Evolutionary conservation across 2,113 vertebrate genomes (phyloP).

Genomic region (Symphodus melops): DNA sequence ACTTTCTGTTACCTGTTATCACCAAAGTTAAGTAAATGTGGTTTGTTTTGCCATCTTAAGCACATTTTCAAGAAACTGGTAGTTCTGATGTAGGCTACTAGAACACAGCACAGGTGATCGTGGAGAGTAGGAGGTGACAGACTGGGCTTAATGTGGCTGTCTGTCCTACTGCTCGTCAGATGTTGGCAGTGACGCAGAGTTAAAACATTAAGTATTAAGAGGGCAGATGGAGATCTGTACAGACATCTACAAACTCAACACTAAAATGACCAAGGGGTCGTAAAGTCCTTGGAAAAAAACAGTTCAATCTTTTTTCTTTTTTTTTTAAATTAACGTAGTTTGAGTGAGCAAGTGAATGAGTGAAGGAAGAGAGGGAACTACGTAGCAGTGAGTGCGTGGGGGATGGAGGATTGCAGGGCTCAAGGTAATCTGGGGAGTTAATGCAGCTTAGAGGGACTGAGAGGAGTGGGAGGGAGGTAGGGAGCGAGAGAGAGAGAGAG

Average conservation of each 20-base stretch:
- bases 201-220: conserved; percentile 2
- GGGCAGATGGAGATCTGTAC: not conserved
- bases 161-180: conserved; percentile 7
- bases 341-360: conserved; percentile 65
- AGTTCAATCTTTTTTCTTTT: not conserved
- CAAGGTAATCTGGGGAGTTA: conserved; percentile 86
- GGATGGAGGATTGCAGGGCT: conserved; percentile 82
- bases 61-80: not conserved
- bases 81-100: not conserved
- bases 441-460: conserved; percentile 84
- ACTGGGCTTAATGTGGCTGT: not conserved
- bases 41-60: not conserved
- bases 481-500: conserved; percentile 22
- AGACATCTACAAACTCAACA: not conserved
- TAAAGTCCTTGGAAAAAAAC: not conserved
- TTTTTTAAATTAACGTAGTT: conserved; percentile 54
- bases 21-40: not conserved
- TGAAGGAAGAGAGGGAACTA: conserved; percentile 53
- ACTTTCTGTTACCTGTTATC: not conserved
- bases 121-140: conserved; percentile 8
- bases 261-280: not conserved
- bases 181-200: conserved; percentile 18
- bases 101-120: not conserved
- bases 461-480: conserved; percentile 71
- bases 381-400: conserved; percentile 68